These are phyloP conservation scores for Temnothorax longispinosus DNA, from an alignment of 1,140 invertebrate species.

Conservation along the genomic window DNA sequence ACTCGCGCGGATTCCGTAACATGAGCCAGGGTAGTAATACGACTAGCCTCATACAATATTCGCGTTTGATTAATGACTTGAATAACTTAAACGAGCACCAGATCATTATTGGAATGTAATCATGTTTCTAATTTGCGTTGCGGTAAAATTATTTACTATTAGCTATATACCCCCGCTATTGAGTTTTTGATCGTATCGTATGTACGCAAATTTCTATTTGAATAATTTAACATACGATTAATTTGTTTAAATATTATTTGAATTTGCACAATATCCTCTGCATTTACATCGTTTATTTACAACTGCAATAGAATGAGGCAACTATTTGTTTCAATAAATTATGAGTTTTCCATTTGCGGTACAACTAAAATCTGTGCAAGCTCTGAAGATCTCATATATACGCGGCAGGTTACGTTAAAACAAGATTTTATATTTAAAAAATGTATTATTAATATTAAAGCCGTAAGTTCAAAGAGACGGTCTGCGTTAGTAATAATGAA, in stretches of 20 bases:
- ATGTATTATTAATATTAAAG: background rate
- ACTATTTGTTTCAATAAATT: background rate
- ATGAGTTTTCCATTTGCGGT: background rate
- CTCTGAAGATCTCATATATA: background rate
- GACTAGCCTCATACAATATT: conserved; percentile 1
- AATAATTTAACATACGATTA: conserved; percentile 41
- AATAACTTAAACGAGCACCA: conserved; percentile 39
- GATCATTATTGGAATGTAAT: conserved; percentile 49
- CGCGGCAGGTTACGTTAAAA: background rate
- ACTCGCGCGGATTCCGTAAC: background rate
- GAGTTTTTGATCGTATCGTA: conserved; percentile 1
- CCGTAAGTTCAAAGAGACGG: background rate
- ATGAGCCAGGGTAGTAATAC: background rate
- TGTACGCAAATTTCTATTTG: background rate
- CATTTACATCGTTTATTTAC: background rate
- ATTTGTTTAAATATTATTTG: conserved; percentile 51
- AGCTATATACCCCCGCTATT: background rate
- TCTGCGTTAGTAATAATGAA: background rate
- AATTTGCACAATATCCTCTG: background rate
- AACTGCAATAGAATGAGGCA: background rate
- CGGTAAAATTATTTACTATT: conserved; percentile 33
- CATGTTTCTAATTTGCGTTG: conserved; percentile 28
- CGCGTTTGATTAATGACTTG: conserved; percentile 35
- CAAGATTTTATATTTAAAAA: background rate
- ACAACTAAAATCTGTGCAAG: background rate